Evolutionary conservation across 2,888 invertebrate genomes (phyloP), one percentile per base, ranked within the genome.

Genomic region (Octodonta nipae): DNA sequence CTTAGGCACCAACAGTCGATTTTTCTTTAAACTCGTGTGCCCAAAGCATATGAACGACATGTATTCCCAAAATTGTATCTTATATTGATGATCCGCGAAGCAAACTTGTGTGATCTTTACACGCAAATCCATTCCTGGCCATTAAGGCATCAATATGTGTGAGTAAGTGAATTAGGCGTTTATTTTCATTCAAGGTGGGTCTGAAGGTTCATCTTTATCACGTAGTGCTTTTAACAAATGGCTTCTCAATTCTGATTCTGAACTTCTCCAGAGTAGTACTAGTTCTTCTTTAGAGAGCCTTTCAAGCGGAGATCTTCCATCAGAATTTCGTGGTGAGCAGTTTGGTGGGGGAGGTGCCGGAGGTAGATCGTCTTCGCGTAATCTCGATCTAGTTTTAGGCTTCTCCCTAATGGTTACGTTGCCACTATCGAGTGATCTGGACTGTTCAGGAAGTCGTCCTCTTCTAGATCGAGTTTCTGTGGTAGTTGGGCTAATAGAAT

Each of bases 261-360:
- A 79, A 46, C 78, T 77, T 44, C 81, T 71, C 78, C 83, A 84
- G 47, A 85, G 63, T 37, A 74, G 65, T 35, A 83, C 73, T 27
- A 85, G 63, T 55, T 85, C 83, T 32, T 81, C 79, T 58, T 80
- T 79, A 17, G 77, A 77, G 42, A 84, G 60, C 22, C 30, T 30
- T 22, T 30, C 30, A 4, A 30, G 22, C n/a, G 30, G 30, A 12
- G 30, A 30, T 10, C 17, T 30, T 8, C 60, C 63, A 41, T 62
- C 58, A 3, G 49, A 49, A 37, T 63, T 65, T 32, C 64, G 49
- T 1, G 70, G 67, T 1, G 62, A 61, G 25, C 71, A 64, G 47
- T 68, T 67, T 2, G 73, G 72, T 30, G 73, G 74, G 0, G 73
- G 72, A 2, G 73, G 73, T 1, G 70, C 71, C 6, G 72, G 68